A percentile compares a stretch with the other conserved stretches of the same genome.
Conservation (phyloP, 2,113 vertebrate genomes). For the Ovis aries region DNA sequence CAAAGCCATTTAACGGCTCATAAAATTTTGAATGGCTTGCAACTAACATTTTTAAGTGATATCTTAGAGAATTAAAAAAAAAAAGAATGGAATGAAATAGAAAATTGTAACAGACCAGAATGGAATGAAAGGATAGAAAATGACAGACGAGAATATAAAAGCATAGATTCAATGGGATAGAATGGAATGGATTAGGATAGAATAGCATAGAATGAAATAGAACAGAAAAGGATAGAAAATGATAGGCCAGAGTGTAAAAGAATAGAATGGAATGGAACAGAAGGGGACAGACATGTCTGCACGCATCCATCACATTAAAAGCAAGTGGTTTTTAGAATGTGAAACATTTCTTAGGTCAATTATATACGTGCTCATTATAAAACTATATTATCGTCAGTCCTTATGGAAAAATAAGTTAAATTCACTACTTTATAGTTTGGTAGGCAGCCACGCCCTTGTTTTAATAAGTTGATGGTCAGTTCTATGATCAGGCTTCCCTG, state of each 20-base stretch:
- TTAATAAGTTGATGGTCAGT: background rate
- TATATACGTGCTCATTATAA: background rate
- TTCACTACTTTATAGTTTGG: background rate
- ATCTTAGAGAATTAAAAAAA: background rate
- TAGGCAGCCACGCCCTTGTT: background rate
- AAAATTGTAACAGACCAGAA: background rate
- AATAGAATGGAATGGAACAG: background rate
- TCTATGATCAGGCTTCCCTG: background rate
- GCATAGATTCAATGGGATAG: background rate
- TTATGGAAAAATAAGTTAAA: background rate
- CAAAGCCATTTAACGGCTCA: background rate
- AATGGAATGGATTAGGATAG: background rate
- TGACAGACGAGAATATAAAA: background rate
- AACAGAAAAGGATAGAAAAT: background rate
- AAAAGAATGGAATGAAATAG: background rate
- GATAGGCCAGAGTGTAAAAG: background rate
- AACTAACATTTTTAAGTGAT: background rate
- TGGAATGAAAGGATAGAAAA: background rate
- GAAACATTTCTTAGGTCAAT: background rate
- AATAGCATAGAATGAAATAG: background rate
- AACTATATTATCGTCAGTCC: background rate
- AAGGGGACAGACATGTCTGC: background rate
- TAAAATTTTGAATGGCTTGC: slow-evolving; percentile 23
- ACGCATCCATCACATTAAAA: background rate
- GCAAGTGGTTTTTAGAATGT: background rate